Evolutionary conservation across 1,140 invertebrate genomes (phyloP).

Genomic region (Drosophila lowei): DNA sequence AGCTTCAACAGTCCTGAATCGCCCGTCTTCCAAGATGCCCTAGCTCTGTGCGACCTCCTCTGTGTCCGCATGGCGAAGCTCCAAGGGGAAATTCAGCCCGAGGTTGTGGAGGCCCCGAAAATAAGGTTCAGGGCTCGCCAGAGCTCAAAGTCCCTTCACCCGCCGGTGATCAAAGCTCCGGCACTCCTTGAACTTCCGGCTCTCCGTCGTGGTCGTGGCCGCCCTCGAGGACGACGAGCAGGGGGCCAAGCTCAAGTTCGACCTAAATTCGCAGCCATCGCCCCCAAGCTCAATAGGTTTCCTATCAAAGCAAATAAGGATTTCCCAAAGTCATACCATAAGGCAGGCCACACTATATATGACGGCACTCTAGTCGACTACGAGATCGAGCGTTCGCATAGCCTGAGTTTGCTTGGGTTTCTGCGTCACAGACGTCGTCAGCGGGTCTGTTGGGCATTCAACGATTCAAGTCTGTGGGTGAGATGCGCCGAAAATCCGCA

Average conservation of each 20-base stretch:
- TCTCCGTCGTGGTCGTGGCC: too few relatives aligned
- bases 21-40: conserved; percentile 8
- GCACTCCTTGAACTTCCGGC: too few relatives aligned
- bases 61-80: not conserved
- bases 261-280: too few relatives aligned
- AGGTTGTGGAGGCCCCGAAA: conserved; percentile 3
- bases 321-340: too few relatives aligned
- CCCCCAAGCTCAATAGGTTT: too few relatives aligned
- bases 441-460: conserved; percentile 26
- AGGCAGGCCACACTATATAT: not conserved
- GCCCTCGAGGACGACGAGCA: too few relatives aligned
- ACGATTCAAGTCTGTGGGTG: conserved; percentile 6
- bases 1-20: conserved; percentile 17
- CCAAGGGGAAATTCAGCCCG: conserved; percentile 1
- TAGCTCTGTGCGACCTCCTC: conserved; percentile 7
- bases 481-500: conserved; percentile 7
- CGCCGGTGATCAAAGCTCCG: too few relatives aligned
- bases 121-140: not conserved
- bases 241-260: too few relatives aligned
- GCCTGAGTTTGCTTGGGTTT: not conserved
- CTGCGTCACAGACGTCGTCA: not conserved
- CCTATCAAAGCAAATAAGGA: too few relatives aligned
- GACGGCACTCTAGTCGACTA: not conserved
- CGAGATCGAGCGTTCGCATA: conserved; percentile 26
- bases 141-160: too few relatives aligned